Evolutionary conservation across 2,113 vertebrate genomes (phyloP), one percentile per base, ranked within the genome.

Genomic region (Halcyon senegalensis): DNA sequence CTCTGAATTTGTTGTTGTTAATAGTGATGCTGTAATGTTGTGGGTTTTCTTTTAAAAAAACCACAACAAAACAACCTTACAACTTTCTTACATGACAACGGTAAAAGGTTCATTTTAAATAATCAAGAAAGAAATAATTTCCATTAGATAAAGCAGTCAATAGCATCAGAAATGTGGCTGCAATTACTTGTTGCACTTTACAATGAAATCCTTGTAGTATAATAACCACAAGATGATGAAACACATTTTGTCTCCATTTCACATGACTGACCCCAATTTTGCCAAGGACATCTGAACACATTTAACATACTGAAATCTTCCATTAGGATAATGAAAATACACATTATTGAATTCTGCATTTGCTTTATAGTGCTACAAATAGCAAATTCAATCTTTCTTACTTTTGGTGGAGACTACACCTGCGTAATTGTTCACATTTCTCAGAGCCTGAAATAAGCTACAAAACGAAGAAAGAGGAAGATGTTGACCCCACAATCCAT

Each of bases 171-270:
- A 95, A 94, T 14, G 30, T 94, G 89, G 87, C 55, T 94, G 84
- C 94, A 95, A 97, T 97, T 97, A 97, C 95, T 94, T 96, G 96
- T 96, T 97, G 96, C 94, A 80, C 84, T 92, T 89, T 93, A 96
- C 96, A 97, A 91, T 83, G 94, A 93, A 96, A 94, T 92, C 73
- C 84, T 96, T 88, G 88, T 93, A 96, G 97, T 81, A 59, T 89
- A 95, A 84, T 87, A 97, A 96, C 69, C 70, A 83, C 58, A 73
- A 91, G 83, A 84, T 60, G 87, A 88, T 90, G 93, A 50, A 97
- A 95, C 78, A 77, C 89, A 51, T 94, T 96, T 94, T 92, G 88
- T 72, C 93, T 94, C 88, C 70, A 82, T 91, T 90, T 89, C 92
- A 96, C 46, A 73, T 83, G 84, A 94, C 87, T 96, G 95, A 96